Conservation (phyloP, 2,113 vertebrate species). For the Austrofundulus limnaeus region DNA sequence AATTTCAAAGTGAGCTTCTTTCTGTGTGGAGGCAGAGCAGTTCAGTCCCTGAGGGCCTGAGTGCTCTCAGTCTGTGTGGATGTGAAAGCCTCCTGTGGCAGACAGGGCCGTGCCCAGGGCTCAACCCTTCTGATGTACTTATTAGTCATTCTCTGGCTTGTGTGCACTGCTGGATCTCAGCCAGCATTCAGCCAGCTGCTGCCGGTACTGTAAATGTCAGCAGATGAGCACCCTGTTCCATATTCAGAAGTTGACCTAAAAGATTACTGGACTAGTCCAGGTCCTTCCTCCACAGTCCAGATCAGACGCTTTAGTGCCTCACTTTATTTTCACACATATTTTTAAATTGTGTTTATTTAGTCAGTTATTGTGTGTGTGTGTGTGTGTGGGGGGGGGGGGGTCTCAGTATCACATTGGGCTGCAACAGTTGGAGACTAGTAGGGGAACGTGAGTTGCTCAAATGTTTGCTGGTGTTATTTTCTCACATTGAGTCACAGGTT, state of each 20-base stretch:
- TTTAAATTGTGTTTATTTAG: too few relatives aligned
- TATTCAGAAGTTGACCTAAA: slow-evolving; percentile 18
- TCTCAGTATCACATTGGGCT: too few relatives aligned
- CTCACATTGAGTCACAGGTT: too few relatives aligned
- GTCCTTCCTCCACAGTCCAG: background rate
- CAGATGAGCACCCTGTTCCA: slow-evolving; percentile 1
- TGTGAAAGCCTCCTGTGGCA: slow-evolving; percentile 24
- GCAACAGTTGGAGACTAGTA: too few relatives aligned
- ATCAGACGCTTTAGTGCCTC: background rate
- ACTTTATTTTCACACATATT: too few relatives aligned
- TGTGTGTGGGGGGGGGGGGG: too few relatives aligned
- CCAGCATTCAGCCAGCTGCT: background rate
- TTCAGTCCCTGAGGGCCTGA: slow-evolving; percentile 15
- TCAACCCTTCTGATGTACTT: slow-evolving; percentile 13
- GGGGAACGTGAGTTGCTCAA: too few relatives aligned
- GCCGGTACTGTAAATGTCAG: slow-evolving; percentile 42
- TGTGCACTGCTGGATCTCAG: slow-evolving; percentile 4
- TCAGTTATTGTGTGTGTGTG: too few relatives aligned
- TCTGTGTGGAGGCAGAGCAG: slow-evolving; percentile 26
- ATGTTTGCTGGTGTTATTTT: too few relatives aligned
- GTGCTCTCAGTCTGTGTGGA: slow-evolving; percentile 15
- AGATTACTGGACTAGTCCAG: slow-evolving; percentile 2
- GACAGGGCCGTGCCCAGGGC: slow-evolving; percentile 10
- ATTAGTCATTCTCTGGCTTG: slow-evolving; percentile 26
- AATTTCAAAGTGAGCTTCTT: slow-evolving; percentile 26